phyloP scores from a whole-genome alignment of 2,888 invertebrate genomes.

The Drosophila macrothrix region DNA sequence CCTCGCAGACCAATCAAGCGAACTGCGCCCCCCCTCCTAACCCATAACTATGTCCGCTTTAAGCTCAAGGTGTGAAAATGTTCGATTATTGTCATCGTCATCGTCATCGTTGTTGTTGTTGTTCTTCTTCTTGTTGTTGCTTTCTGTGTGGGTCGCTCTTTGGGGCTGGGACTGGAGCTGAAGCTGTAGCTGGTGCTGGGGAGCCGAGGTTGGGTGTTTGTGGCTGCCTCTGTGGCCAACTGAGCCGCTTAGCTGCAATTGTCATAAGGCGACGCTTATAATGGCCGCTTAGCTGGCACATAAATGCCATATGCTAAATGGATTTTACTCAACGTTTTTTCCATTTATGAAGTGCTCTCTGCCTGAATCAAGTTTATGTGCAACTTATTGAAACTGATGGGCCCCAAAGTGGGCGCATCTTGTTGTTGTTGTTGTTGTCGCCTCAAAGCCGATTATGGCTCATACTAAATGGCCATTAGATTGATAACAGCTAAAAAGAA shows the following conservation, averaged over 20 bases:
- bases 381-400: conserved; percentile 63
- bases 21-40: conserved; percentile 10
- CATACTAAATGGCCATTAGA: conserved; percentile 8
- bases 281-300: conserved; percentile 75
- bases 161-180: conserved; percentile 5
- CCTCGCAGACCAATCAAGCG: conserved; percentile 20
- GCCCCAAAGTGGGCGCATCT: conserved; percentile 20
- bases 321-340: conserved; percentile 54
- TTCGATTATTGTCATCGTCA: conserved; percentile 81
- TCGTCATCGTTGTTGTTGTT: conserved; percentile 36
- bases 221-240: conserved; percentile 10
- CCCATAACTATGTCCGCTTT: conserved; percentile 59
- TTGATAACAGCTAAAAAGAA: background rate
- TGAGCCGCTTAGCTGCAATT: conserved; percentile 76
- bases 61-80: conserved; percentile 83
- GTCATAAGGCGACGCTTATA: conserved; percentile 68
- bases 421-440: conserved; percentile 10
- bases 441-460: conserved; percentile 21
- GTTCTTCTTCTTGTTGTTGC: conserved; percentile 23
- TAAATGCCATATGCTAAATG: conserved; percentile 77
- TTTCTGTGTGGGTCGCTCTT: conserved; percentile 42
- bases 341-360: conserved; percentile 32
- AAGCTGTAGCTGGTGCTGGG: background rate
- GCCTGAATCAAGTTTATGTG: conserved; percentile 46
- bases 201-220: background rate